A percentile compares a stretch with the other conserved stretches of the same genome.
These are phyloP conservation scores for Eulacestoma nigropectus DNA, from an alignment of 2,113 vertebrate genomes.

Conservation along the genomic window DNA sequence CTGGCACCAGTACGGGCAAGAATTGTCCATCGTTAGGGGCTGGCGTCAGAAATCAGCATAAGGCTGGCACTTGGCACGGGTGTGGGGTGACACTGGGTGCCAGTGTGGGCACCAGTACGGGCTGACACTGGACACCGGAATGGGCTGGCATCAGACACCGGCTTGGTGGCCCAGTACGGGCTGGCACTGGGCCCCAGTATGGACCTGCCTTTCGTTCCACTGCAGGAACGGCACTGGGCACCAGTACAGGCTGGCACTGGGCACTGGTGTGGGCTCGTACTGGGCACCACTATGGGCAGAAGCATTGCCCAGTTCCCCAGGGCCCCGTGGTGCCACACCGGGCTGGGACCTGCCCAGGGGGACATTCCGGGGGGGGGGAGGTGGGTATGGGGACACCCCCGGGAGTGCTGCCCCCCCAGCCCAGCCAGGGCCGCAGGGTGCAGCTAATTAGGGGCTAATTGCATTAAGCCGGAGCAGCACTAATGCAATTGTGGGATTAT, in stretches of 20 bases:
- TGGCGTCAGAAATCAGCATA: accelerated
- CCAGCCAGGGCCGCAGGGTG: background rate
- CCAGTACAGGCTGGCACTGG: background rate
- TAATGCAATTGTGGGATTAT: conserved; percentile 4
- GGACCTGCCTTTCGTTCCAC: no score
- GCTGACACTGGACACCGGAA: background rate
- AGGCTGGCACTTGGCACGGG: background rate
- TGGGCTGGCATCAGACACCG: background rate
- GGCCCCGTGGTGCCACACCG: background rate
- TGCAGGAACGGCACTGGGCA: no score
- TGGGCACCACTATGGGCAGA: background rate
- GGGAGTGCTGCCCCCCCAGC: background rate
- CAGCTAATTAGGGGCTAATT: conserved; percentile 17
- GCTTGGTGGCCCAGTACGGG: background rate
- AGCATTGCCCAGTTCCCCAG: background rate
- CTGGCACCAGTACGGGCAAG: background rate
- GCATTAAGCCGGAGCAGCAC: background rate
- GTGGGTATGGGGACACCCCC: accelerated
- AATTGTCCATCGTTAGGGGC: accelerated
- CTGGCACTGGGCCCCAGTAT: background rate
- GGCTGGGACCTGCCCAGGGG: background rate
- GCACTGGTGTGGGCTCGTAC: background rate
- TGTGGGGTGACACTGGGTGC: background rate
- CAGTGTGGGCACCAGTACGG: background rate
- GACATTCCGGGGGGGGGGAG: accelerated